A percentile compares a stretch with the other conserved stretches of the same genome.
These are phyloP conservation scores for Cataglyphis cursor DNA, from an alignment of 2,888 invertebrate genomes.

Conservation along the genomic window DNA sequence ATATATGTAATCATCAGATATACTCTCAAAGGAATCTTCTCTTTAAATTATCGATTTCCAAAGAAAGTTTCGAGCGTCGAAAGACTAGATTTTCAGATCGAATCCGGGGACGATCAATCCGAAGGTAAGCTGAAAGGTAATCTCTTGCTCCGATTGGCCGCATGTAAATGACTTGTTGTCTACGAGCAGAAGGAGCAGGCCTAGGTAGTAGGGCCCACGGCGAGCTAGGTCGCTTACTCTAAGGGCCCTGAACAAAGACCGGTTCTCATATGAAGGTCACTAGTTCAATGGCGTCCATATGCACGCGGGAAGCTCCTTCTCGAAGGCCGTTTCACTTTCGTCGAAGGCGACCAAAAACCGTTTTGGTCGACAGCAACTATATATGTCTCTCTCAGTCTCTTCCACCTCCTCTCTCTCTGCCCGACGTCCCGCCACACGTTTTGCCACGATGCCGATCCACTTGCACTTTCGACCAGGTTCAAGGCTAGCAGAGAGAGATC, in stretches of 20 bases:
- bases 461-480: constrained; percentile 77
- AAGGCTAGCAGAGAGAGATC: constrained; percentile 61
- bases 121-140: constrained; percentile 6
- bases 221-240: constrained; percentile 76
- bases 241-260: constrained; percentile 82
- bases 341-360: constrained; percentile 76
- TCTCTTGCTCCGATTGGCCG: constrained; percentile 16
- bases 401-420: constrained; percentile 61
- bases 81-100: constrained; percentile 7
- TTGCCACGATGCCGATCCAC: constrained; percentile 68
- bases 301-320: constrained; percentile 58
- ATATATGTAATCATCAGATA: background rate
- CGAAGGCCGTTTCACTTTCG: constrained; percentile 78
- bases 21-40: background rate
- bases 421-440: constrained; percentile 37
- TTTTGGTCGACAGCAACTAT: constrained; percentile 63
- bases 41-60: background rate
- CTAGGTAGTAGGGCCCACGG: constrained; percentile 67
- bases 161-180: constrained; percentile 49
- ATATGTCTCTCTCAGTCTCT: constrained; percentile 40
- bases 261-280: constrained; percentile 86
- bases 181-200: constrained; percentile 46
- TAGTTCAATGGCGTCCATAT: constrained; percentile 83
- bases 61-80: background rate
- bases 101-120: background rate